Percentiles rank a stretch among this genome's conserved stretches.
Evolutionary conservation across 2,888 invertebrate species (phyloP).

Genomic region (Ectemnius lituratus): DNA sequence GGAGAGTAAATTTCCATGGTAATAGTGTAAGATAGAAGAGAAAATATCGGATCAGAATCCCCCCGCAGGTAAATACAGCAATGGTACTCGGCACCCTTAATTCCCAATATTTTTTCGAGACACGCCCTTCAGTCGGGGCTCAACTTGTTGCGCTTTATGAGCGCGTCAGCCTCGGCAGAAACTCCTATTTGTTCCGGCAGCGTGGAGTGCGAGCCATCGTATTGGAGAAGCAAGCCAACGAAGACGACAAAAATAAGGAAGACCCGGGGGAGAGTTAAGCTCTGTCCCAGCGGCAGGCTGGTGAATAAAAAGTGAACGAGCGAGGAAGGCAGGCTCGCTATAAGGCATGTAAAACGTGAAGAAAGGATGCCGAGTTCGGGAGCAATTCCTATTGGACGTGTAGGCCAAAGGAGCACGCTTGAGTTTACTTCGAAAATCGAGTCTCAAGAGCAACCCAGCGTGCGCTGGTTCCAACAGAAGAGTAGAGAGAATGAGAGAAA

Average conservation of each 20-base stretch:
- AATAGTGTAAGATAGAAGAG: background rate
- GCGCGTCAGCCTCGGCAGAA: slow-evolving; percentile 59
- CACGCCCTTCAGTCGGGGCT: slow-evolving; percentile 50
- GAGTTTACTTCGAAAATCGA: slow-evolving; percentile 55
- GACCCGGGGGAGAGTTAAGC: background rate
- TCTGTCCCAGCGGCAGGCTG: background rate
- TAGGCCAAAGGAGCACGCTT: slow-evolving; percentile 31
- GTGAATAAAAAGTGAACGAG: background rate
- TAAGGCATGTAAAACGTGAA: slow-evolving; percentile 19
- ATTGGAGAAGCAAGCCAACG: slow-evolving; percentile 25
- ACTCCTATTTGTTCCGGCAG: slow-evolving; percentile 61
- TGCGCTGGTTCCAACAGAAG: slow-evolving; percentile 43
- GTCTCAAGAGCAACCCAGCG: slow-evolving; percentile 66
- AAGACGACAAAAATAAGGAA: slow-evolving; percentile 28
- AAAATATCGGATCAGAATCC: background rate
- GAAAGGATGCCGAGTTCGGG: slow-evolving; percentile 14
- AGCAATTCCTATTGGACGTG: slow-evolving; percentile 62
- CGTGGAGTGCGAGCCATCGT: slow-evolving; percentile 26
- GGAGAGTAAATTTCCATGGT: no score
- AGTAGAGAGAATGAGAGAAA: slow-evolving; percentile 35
- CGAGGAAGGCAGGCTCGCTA: slow-evolving; percentile 7
- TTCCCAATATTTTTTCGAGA: slow-evolving; percentile 57
- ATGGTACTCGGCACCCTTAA: slow-evolving; percentile 48
- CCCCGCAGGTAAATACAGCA: background rate
- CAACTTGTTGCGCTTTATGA: slow-evolving; percentile 64